Evolutionary conservation across 2,113 vertebrate genomes (phyloP).

Genomic region (Zingel zingel): DNA sequence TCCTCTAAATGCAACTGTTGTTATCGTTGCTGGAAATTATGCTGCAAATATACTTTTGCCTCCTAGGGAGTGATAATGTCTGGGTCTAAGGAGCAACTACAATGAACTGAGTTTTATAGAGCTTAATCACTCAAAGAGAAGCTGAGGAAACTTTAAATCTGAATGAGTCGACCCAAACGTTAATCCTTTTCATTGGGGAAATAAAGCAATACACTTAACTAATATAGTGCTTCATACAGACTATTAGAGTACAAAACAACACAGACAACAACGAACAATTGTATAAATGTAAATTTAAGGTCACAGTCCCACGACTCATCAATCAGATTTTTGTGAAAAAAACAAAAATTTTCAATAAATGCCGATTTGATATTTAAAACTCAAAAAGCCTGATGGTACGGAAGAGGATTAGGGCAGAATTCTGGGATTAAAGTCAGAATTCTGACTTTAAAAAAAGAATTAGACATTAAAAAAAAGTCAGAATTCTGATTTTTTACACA

Average conservation of each 20-base stretch:
- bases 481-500: too few species aligned
- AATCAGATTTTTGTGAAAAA: neutral
- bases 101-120: conserved; percentile 15
- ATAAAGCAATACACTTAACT: conserved; percentile 8
- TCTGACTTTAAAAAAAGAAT: too few species aligned
- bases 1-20: conserved; percentile 34
- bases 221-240: neutral
- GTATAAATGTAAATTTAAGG: neutral
- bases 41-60: conserved; percentile 38
- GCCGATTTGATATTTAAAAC: neutral
- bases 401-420: too few species aligned
- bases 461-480: too few species aligned
- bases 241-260: neutral
- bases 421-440: too few species aligned
- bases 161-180: conserved; percentile 17
- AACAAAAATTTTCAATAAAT: neutral
- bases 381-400: neutral
- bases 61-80: conserved; percentile 29
- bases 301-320: neutral
- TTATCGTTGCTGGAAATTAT: conserved; percentile 40
- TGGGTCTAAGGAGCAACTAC: conserved; percentile 26
- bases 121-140: conserved; percentile 25
- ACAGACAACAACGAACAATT: neutral
- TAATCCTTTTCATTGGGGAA: conserved; percentile 7
- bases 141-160: conserved; percentile 12